A percentile compares a stretch with the other conserved stretches of the same genome.
Conservation (phyloP, 2,113 vertebrate genomes). For the Istiophorus platypterus region DNA sequence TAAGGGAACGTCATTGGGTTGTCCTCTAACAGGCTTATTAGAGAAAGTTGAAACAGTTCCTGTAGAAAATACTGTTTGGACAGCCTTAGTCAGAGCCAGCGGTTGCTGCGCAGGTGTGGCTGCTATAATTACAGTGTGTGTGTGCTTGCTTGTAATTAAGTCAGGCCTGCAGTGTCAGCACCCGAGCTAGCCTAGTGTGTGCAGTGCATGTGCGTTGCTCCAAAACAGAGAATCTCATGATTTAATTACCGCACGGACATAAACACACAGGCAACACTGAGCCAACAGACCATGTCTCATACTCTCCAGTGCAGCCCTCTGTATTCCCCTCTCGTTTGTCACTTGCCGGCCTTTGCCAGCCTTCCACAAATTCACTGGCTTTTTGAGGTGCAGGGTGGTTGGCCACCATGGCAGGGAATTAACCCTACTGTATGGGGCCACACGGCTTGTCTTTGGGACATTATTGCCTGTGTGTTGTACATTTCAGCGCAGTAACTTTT, state of each 20-base stretch:
- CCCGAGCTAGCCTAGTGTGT: conserved; percentile 15
- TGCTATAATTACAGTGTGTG: conserved; percentile 69
- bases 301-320: conserved; percentile 16
- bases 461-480: conserved; percentile 44
- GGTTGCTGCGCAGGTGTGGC: conserved; percentile 58
- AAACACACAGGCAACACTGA: conserved; percentile 24
- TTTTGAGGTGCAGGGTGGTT: conserved; percentile 26
- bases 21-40: conserved; percentile 45
- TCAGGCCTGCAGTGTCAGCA: conserved; percentile 56
- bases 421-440: conserved; percentile 48
- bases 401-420: conserved; percentile 43
- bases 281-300: conserved; percentile 37
- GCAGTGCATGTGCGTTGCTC: conserved; percentile 44
- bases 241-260: conserved; percentile 70
- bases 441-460: conserved; percentile 60
- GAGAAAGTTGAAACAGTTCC: conserved; percentile 43
- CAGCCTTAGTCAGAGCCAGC: conserved; percentile 34
- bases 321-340: conserved; percentile 54
- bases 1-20: conserved; percentile 21
- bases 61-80: conserved; percentile 50
- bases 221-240: conserved; percentile 54
- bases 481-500: conserved; percentile 46
- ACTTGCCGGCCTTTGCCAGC: conserved; percentile 42
- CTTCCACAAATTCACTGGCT: conserved; percentile 41
- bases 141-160: conserved; percentile 73